Percentiles rank a stretch among this genome's conserved stretches.
Conservation (phyloP, 2,888 invertebrate genomes). For the Laothoe populi region DNA sequence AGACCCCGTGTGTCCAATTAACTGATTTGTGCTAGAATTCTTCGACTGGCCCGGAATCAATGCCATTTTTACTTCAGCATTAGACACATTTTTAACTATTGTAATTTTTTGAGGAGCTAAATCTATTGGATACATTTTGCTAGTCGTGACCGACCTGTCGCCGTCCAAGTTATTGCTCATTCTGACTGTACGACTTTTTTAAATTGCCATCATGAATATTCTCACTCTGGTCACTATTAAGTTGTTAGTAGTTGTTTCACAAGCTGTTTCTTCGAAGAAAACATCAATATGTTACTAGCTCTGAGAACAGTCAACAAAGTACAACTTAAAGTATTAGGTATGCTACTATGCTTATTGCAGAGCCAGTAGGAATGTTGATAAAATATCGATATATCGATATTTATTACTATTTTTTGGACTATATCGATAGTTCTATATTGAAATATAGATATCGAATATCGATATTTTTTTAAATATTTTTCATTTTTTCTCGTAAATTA, state of each 20-base stretch:
- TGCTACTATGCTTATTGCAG: no score
- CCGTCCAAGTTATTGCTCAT: conserved; percentile 82
- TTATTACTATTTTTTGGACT: no score
- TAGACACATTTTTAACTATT: conserved; percentile 77
- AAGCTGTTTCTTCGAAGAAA: conserved; percentile 3
- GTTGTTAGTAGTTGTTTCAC: no score
- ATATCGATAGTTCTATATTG: no score
- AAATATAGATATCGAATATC: no score
- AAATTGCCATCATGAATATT: conserved; percentile 14
- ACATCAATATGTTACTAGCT: conserved; percentile 12
- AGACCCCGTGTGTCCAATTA: conserved; percentile 69
- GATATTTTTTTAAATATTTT: no score
- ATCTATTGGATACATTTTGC: conserved; percentile 85
- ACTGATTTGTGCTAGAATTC: conserved; percentile 65
- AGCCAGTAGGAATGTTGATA: no score
- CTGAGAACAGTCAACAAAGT: no score
- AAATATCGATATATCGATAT: no score
- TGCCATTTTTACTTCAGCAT: conserved; percentile 78
- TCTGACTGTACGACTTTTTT: conserved; percentile 41
- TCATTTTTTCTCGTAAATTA: no score
- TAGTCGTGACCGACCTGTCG: conserved; percentile 82
- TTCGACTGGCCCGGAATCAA: conserved; percentile 74
- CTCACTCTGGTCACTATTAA: neutral
- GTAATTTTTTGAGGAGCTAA: conserved; percentile 82
- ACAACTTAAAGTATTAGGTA: no score